Evolutionary conservation across 2,888 invertebrate genomes (phyloP), one percentile per base, ranked within the genome.

Genomic region (Dugesia japonica): DNA sequence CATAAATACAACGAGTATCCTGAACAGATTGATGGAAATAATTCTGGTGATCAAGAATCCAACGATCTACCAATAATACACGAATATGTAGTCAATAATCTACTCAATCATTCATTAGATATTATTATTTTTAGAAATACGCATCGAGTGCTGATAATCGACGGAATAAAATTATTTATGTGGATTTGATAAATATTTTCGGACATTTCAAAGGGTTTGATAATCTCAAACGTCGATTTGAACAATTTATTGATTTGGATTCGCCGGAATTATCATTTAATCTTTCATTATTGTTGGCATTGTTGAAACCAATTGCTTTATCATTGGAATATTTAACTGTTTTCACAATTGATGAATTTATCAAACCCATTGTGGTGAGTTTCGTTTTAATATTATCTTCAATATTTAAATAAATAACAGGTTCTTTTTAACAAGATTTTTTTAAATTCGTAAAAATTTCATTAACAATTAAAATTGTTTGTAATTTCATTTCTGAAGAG

Each of bases 361-460:
- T 56, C 81, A 89, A 92, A 88, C 92, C 94, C 77, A 90, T 94
- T 82, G 88, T 92, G 86, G 91, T 91, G 85, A 88, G 89, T 86
- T 80, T 79, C n/a, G n/a, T n/a, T n/a, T n/a, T n/a, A n/a, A n/a
- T n/a, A n/a, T n/a, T n/a, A n/a, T n/a, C n/a, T n/a, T n/a, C n/a
- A n/a, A n/a, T n/a, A n/a, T n/a, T n/a, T n/a, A n/a, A n/a, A n/a
- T n/a, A n/a, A n/a, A n/a, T n/a, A n/a, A n/a, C n/a, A n/a, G n/a
- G n/a, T n/a, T n/a, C n/a, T n/a, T n/a, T n/a, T n/a, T n/a, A n/a
- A n/a, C n/a, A n/a, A n/a, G n/a, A n/a, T n/a, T n/a, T n/a, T n/a
- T n/a, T n/a, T n/a, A n/a, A n/a, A n/a, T n/a, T n/a, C n/a, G n/a
- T n/a, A n/a, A n/a, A n/a, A n/a, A n/a, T n/a, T n/a, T n/a, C n/a